These are phyloP conservation scores for Scaptomyza cyrtandrae DNA, from an alignment of 2,888 invertebrate species.

Conservation along the genomic window DNA sequence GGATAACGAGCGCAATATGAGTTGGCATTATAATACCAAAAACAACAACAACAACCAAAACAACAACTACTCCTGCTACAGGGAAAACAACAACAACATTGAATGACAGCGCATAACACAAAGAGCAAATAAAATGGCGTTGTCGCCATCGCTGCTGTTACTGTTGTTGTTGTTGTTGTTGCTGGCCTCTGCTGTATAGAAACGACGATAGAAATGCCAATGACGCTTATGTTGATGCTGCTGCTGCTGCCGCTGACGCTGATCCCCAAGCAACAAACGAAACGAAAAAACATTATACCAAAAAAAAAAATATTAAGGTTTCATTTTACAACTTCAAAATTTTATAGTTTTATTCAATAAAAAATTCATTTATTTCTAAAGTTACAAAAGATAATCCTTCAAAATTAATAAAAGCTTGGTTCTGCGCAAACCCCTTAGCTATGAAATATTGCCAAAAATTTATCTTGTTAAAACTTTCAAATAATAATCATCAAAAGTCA, in stretches of 20 bases:
- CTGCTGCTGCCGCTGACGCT: conserved; percentile 11
- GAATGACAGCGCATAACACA: conserved; percentile 64
- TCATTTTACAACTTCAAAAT: conserved; percentile 71
- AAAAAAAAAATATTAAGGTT: conserved; percentile 45
- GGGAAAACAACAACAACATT: conserved; percentile 28
- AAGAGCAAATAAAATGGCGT: conserved; percentile 76
- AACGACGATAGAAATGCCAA: conserved; percentile 62
- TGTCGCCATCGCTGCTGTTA: conserved; percentile 23
- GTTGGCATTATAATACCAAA: conserved; percentile 80
- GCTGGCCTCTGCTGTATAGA: conserved; percentile 38
- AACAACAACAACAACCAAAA: conserved; percentile 13
- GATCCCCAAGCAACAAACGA: conserved; percentile 29
- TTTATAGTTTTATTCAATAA: conserved; percentile 70
- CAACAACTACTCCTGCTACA: conserved; percentile 11
- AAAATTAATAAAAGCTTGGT: no score
- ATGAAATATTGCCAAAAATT: no score
- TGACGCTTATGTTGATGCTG: conserved; percentile 42
- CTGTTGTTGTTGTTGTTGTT: conserved; percentile 16
- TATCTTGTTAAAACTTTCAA: no score
- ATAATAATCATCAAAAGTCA: no score
- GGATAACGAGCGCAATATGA: conserved; percentile 82
- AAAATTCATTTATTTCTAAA: conserved; percentile 56
- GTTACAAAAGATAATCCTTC: background rate
- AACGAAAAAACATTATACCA: background rate
- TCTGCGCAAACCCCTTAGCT: no score